A percentile compares a stretch with the other conserved stretches of the same genome.
These are phyloP conservation scores for Dryococelus australis DNA, from an alignment of 2,888 invertebrate genomes.

Conservation along the genomic window DNA sequence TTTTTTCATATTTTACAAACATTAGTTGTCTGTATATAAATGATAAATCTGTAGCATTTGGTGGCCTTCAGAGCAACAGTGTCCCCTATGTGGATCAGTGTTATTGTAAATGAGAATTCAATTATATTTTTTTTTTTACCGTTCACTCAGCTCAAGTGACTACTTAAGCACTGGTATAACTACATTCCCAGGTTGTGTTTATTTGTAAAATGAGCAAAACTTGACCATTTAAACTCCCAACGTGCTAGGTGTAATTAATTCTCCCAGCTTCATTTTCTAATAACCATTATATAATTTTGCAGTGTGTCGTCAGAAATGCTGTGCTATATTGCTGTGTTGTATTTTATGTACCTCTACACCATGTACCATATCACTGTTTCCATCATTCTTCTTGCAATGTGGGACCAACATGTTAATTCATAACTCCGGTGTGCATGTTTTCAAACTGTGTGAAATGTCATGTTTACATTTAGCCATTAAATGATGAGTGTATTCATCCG, in stretches of 20 bases:
- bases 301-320: neutral
- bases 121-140: too few relatives aligned
- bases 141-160: too few relatives aligned
- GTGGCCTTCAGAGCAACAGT: slow-evolving; percentile 16
- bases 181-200: too few relatives aligned
- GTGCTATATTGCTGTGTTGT: neutral
- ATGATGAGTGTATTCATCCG: slow-evolving; percentile 38
- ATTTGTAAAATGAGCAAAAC: too few relatives aligned
- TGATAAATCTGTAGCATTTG: neutral
- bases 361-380: slow-evolving; percentile 40
- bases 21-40: neutral
- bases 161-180: too few relatives aligned
- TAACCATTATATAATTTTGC: neutral
- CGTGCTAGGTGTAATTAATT: neutral
- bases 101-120: neutral
- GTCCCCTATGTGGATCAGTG: neutral
- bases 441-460: slow-evolving; percentile 18
- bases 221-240: too few relatives aligned
- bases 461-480: slow-evolving; percentile 35
- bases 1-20: neutral
- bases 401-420: slow-evolving; percentile 41
- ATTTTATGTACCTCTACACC: slow-evolving; percentile 18
- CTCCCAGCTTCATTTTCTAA: neutral
- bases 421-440: slow-evolving; percentile 24
- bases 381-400: slow-evolving; percentile 44